Evolutionary conservation across 2,113 vertebrate species (phyloP), one percentile per base, ranked within the genome.

Genomic region (Gymnorhina tibicen): DNA sequence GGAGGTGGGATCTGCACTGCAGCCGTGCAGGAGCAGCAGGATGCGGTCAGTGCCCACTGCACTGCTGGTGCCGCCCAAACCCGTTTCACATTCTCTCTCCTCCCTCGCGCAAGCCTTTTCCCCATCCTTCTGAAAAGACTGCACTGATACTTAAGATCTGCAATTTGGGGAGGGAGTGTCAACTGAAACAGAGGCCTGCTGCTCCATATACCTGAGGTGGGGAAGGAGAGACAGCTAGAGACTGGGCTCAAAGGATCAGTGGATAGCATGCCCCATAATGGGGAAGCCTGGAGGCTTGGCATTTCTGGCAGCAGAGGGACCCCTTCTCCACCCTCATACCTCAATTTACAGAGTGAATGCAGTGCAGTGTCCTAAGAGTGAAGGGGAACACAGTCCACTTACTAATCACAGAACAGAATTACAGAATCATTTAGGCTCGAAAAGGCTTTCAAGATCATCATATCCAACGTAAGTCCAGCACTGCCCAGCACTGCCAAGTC

Each of bases 11-110:
- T 3, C 24, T 3, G 33, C 66, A 2, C 28, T 1, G 19, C 77
- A 28, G 5, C 33, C 62, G 1, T 0, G 8, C 27, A 26, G 63
- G 9, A 35, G 53, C 47, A 39, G 42, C 64, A 21, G 35, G 32
- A 33, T 11, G 32, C 16, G 0, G 47, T 4, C 16, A 1, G 52
- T 6, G 56, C 24, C 21, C 28, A 1, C 44, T 1, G 3, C 27
- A 7, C n/a, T 50, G 47, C 56, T 28, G 37, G 18, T 49, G 77
- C 20, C 16, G 2, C 19, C 9, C 18, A 3, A 9, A 6, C 26
- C 73, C 30, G 5, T 16, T 16, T 3, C 64, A 60, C 23, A 4
- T n/a, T 44, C 64, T 18, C 53, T 11, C 37, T 50, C 28, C 58
- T 41, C 28, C 22, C 49, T 81, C 59, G 21, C 19, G 7, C 68